Evolutionary conservation across 2,113 vertebrate genomes (phyloP), one percentile per base, ranked within the genome.

Genomic region (Psettodes erumei): DNA sequence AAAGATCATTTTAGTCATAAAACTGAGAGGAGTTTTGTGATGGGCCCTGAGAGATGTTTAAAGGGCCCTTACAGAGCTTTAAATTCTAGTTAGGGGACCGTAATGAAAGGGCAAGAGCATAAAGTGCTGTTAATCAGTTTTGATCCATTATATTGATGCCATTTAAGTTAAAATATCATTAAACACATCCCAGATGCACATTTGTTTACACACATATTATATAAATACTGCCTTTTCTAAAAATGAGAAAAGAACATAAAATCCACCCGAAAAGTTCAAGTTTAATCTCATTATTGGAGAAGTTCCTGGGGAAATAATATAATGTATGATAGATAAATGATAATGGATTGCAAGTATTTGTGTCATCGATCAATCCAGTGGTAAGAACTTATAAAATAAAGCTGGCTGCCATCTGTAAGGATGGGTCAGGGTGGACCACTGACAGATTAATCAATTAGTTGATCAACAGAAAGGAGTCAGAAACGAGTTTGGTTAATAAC

Each of bases 61-160:
- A 59, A 55, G 45, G 63, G 23, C 58, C 72, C 65, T 48, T 6
- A 6, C 70, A 79, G 75, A 27, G n/a, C 35, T 43, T 56, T 78
- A 51, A 64, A 75, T 55, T 40, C 38, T 62, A 56, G 58, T 56
- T 60, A 4, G 6, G 47, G 66, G 50, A 48, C 43, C 33, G 38
- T 33, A 0, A 47, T 27, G 16, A 33, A 30, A 9, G 55, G 0
- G 28, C 61, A 32, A 38, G 51, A 79, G 19, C 16, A 19, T 60
- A 25, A 66, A 61, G 45, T 72, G 33, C 50, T 64, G 77, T 81
- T 74, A 61, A 82, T 59, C 32, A 54, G 66, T 53, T 68, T 11
- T 21, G 45, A 47, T n/a, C n/a, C 1, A 15, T 15, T 6, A 38
- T 50, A 18, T 23, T 37, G 19, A 32, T 47, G 13, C 4, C 21